These are phyloP conservation scores for Calidris pygmaea DNA, from an alignment of 2,113 vertebrate genomes.

Conservation along the genomic window DNA sequence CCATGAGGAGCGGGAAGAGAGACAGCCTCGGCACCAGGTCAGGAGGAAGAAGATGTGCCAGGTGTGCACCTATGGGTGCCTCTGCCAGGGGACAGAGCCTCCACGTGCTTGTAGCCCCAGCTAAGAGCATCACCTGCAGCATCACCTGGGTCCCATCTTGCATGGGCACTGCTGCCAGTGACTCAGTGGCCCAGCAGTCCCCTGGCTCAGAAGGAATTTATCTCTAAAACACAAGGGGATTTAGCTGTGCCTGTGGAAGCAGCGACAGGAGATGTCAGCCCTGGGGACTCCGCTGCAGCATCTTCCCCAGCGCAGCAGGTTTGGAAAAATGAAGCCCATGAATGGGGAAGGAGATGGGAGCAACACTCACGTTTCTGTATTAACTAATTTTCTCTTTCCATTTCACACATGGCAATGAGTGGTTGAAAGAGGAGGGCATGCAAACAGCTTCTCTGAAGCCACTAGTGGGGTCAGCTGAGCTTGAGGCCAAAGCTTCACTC, in stretches of 20 bases:
- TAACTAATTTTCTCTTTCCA: neutral
- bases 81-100: neutral
- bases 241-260: neutral
- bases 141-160: neutral
- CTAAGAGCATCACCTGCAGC: neutral
- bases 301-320: neutral
- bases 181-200: neutral
- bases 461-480: neutral
- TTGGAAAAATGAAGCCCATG: neutral
- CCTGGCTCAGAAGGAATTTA: neutral
- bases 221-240: neutral
- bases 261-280: fast-evolving
- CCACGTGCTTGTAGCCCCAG: neutral
- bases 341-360: neutral
- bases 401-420: fast-evolving
- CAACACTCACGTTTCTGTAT: neutral
- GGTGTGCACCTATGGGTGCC: neutral
- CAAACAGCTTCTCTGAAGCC: neutral
- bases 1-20: neutral
- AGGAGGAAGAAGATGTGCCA: neutral
- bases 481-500: neutral
- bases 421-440: neutral
- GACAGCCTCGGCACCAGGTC: neutral
- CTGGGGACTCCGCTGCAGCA: neutral
- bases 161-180: neutral